Evolutionary conservation across 2,113 vertebrate genomes (phyloP), one percentile per base, ranked within the genome.

Genomic region (Dryoscopus gambensis): DNA sequence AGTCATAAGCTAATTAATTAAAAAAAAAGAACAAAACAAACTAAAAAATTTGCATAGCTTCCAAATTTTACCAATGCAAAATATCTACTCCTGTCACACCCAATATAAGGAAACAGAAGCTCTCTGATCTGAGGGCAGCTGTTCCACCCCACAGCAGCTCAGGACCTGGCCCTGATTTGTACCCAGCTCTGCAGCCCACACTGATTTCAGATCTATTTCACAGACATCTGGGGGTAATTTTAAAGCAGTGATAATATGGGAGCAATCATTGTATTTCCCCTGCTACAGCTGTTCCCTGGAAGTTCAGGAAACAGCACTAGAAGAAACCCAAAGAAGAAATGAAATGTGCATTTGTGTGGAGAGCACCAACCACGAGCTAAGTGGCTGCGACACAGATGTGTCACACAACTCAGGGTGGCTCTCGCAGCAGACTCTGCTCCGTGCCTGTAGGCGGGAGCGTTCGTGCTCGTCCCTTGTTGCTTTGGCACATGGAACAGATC

Each of bases 391-490:
- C 77, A 67, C 77, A 84, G 89, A 64, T 18, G 60, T 59, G 57
- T 31, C 81, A 24, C 50, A 17, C 53, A 27, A 0, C 84, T 44
- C 44, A 3, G 0, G 8, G 47, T 5, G 17, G n/a, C n/a, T 68
- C 71, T 42, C 80, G 37, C 42, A 50, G 59, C 35, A 46, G 3
- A 9, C 20, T 60, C 75, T 86, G 42, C 88, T 53, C 75, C 4
- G 0, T 40, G 56, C 39, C 60, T 15, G 15, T 0, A 25, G 56
- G 47, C 53, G 47, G 44, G 1, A 15, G 31, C 0, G 1, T 9
- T 56, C 71, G 24, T 6, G 6, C 40, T 23, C 31, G 25, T 37
- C 22, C 76, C 65, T 64, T 67, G 12, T 5, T 64, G 20, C 35
- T 67, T 21, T 17, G 76, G 65, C 65, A 67, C 31, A 20, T 27